Conservation (phyloP, 1,140 invertebrate genomes). For the Neelides sp. region DNA sequence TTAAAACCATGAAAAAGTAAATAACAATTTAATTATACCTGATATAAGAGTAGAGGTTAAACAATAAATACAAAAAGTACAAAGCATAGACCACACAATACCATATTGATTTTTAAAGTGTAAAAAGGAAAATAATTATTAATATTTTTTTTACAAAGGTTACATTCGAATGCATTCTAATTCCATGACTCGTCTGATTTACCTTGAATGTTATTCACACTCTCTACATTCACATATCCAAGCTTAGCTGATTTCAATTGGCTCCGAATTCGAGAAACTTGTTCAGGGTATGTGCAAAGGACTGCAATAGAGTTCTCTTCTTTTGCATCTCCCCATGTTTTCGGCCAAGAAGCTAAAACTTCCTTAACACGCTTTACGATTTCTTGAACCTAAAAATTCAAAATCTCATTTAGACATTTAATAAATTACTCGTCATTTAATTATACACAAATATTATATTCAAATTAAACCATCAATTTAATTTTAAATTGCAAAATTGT, state of each 20-base stretch:
- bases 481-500: not conserved
- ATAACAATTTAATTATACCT: too few relatives aligned
- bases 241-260: conserved; percentile 62
- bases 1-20: too few relatives aligned
- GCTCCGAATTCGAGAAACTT: conserved; percentile 57
- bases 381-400: conserved; percentile 36
- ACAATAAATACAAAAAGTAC: too few relatives aligned
- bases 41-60: too few relatives aligned
- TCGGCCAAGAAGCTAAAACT: conserved; percentile 40
- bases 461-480: not conserved
- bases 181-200: too few relatives aligned
- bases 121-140: too few relatives aligned
- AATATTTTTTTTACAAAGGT: not conserved
- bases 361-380: conserved; percentile 39
- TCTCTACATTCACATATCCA: conserved; percentile 64
- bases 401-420: not conserved
- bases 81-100: too few relatives aligned
- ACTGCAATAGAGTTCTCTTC: conserved; percentile 37
- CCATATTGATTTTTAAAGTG: too few relatives aligned
- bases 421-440: too few relatives aligned
- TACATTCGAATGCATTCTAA: not conserved
- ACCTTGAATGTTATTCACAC: conserved; percentile 75
- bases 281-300: conserved; percentile 66
- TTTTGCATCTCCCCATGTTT: conserved; percentile 37
- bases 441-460: conserved; percentile 1